A percentile compares a stretch with the other conserved stretches of the same genome.
Evolutionary conservation across 2,113 vertebrate genomes (phyloP).

Genomic region (Circaetus gallicus): DNA sequence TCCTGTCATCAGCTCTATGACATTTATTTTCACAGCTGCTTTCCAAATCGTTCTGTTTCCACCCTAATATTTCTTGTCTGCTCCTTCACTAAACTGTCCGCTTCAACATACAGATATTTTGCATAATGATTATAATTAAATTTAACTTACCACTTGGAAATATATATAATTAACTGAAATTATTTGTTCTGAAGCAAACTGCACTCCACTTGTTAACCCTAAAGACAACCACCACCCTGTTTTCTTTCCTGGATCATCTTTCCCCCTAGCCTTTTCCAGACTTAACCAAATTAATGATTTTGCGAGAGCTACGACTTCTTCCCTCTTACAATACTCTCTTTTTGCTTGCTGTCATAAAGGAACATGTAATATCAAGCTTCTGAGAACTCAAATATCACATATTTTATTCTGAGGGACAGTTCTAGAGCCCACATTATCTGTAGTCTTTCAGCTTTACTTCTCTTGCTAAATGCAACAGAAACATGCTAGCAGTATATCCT

Average conservation of each 20-base stretch:
- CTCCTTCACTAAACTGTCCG: not conserved
- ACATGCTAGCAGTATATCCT: not conserved
- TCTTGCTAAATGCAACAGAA: not conserved
- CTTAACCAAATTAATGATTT: not conserved
- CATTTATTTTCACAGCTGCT: not conserved
- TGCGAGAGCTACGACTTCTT: not conserved
- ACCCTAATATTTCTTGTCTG: not conserved
- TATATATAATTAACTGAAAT: not conserved
- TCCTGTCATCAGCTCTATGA: not conserved
- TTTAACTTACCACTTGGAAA: not conserved
- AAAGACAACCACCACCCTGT: too few relatives aligned
- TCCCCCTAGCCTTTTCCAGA: not conserved
- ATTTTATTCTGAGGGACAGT: not conserved
- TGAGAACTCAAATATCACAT: not conserved
- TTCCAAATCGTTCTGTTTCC: not conserved
- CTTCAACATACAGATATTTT: not conserved
- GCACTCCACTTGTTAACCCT: not conserved
- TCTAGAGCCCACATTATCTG: not conserved
- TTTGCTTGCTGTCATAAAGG: not conserved
- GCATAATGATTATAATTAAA: not conserved
- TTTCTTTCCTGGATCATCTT: not conserved
- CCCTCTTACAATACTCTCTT: not conserved
- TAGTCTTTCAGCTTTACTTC: not conserved
- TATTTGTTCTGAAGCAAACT: not conserved
- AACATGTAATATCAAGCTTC: not conserved